Base-by-base conservation (phyloP, 2,113 vertebrate genomes). In the Hiodon alosoides region DNA sequence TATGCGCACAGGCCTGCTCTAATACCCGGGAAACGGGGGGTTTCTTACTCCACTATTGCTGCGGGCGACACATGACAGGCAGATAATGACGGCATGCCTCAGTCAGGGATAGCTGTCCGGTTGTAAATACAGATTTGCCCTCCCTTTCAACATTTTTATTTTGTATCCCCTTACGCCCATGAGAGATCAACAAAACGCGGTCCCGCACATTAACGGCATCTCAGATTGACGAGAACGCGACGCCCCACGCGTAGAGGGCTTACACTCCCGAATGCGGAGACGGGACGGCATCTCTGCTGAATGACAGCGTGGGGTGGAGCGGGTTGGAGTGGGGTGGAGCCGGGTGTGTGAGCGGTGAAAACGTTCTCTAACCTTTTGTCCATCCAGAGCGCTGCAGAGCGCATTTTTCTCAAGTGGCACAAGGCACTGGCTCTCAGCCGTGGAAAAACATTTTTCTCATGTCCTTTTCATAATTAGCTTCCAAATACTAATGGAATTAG, bases 31-130 rank as follows among this genome's bases (percentile, higher is more conserved):
- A 91, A 90, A 86, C 75, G 80, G 78, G 84, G 83, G 86, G 88
- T 81, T 6, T 84, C 79, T 81, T 79, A 79, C 87, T 86, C 84
- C 80, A 82, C 80, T 77, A 82, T 83, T 81, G 85, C 90, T 86
- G 68, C 79, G 66, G 87, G 90, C 87, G 82, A 90, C 88, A 86
- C 83, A 82, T 92, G 91, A 91, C 90, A 90, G 87, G 87, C 88
- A 89, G 88, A 91, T 90, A 91, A 92, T 91, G 90, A 91, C 90
- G 88, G 87, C 90, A 91, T 89, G 90, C 88, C 88, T 90, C 90
- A 90, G 85, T 89, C 88, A 87, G 90, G 90, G 89, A 92, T 91
- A 92, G 87, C 91, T 90, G 88, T 90, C 88, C 88, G 84, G 88
- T 82, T 83, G 88, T 90, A 91, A 92, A 91, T 91, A 91, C 91